Evolutionary conservation across 2,113 vertebrate genomes (phyloP).

Genomic region (Pristiophorus japonicus): DNA sequence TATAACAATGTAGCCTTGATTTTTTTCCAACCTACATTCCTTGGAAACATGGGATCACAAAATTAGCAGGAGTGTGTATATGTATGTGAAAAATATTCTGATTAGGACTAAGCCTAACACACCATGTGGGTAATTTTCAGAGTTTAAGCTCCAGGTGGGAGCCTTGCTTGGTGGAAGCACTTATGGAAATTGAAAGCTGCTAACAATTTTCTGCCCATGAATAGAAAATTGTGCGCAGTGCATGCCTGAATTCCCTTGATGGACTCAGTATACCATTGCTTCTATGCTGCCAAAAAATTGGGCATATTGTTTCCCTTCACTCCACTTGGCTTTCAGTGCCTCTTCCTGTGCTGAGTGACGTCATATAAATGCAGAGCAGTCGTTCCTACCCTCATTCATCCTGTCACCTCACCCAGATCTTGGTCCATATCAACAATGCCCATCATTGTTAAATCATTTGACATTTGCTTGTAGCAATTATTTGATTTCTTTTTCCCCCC

Average conservation of each 20-base stretch:
- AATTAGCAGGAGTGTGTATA: neutral
- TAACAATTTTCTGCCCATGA: neutral
- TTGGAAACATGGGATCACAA: neutral
- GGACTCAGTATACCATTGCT: neutral
- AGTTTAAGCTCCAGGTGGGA: neutral
- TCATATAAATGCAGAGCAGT: neutral
- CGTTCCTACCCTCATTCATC: neutral
- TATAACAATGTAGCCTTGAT: neutral
- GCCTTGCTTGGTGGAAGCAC: neutral
- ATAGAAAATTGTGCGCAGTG: neutral
- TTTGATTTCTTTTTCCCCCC: neutral
- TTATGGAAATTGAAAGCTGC: neutral
- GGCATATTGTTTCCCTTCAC: neutral
- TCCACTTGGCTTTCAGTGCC: neutral
- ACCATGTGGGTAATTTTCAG: neutral
- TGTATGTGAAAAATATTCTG: neutral
- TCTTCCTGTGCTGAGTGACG: neutral
- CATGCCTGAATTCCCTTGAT: neutral
- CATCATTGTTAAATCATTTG: neutral
- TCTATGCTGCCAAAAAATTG: neutral
- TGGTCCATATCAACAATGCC: neutral
- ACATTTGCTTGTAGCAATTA: neutral
- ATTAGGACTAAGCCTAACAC: neutral
- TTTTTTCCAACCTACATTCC: neutral
- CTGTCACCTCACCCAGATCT: neutral